Conservation (phyloP, 2,888 invertebrate genomes). For the Cerastoderma edule region DNA sequence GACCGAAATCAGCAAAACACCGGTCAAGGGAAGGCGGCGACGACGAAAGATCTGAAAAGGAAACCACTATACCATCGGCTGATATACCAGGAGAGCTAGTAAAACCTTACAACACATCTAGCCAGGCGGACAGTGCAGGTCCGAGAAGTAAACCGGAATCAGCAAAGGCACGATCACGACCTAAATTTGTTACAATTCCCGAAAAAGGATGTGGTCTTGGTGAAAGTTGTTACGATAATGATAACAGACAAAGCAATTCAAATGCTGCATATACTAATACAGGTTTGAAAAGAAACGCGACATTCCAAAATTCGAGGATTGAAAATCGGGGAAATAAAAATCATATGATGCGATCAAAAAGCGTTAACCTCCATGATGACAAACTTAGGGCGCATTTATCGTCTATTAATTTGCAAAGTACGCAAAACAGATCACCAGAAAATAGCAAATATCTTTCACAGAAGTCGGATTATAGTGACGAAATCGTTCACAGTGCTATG, state of each 20-base stretch:
- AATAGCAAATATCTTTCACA: too few species aligned
- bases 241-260: not conserved
- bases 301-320: not conserved
- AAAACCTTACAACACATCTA: too few species aligned
- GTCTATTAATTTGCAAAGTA: not conserved
- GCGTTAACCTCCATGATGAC: not conserved
- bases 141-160: not conserved
- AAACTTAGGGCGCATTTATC: not conserved
- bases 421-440: too few species aligned
- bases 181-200: not conserved
- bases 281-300: slow-evolving; percentile 9
- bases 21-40: too few species aligned
- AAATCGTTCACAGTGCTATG: too few species aligned
- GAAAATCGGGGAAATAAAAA: not conserved
- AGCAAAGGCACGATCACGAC: not conserved
- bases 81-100: too few species aligned
- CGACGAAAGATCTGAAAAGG: too few species aligned
- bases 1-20: slow-evolving; percentile 11
- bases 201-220: not conserved
- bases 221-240: not conserved
- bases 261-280: not conserved
- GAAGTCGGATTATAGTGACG: too few species aligned
- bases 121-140: not conserved
- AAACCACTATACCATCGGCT: too few species aligned
- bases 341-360: slow-evolving; percentile 1